A percentile compares a stretch with the other conserved stretches of the same genome.
Conservation (phyloP, 1,140 invertebrate species). For the Calephelis nemesis region DNA sequence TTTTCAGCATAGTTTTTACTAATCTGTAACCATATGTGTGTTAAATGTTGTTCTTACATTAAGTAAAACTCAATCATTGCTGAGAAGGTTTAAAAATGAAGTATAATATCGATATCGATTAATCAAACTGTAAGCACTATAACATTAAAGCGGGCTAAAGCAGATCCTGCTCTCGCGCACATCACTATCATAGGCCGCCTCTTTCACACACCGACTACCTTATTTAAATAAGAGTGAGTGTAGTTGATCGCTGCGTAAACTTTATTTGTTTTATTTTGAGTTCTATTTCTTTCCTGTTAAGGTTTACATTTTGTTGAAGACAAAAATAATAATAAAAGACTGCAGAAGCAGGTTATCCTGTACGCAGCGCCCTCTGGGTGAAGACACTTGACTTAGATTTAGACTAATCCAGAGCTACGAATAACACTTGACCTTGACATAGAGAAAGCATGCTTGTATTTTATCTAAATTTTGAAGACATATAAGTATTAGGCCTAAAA, state of each 20-base stretch:
- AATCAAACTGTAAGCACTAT: conserved; percentile 35
- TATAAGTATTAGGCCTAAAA: too few species aligned
- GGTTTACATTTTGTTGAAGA: conserved; percentile 28
- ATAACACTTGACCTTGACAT: conserved; percentile 35
- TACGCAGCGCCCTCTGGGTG: conserved; percentile 47
- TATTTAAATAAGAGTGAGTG: conserved; percentile 75
- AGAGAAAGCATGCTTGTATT: conserved; percentile 1
- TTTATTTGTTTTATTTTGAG: conserved; percentile 39
- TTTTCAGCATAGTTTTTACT: too few species aligned
- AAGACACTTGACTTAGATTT: conserved; percentile 56
- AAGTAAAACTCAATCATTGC: not conserved
- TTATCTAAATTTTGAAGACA: not conserved
- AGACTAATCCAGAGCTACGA: conserved; percentile 56
- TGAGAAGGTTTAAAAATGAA: not conserved
- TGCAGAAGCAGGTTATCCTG: conserved; percentile 56
- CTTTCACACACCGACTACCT: conserved; percentile 64
- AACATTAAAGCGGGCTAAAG: conserved; percentile 49
- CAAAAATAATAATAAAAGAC: conserved; percentile 53
- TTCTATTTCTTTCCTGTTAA: conserved; percentile 37
- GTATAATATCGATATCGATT: conserved; percentile 29
- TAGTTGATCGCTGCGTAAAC: conserved; percentile 37
- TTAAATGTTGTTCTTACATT: too few species aligned
- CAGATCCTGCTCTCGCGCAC: conserved; percentile 42
- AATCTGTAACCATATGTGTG: too few species aligned
- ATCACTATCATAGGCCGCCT: conserved; percentile 44